Evolutionary conservation across 1,140 invertebrate genomes (phyloP), one percentile per base, ranked within the genome.

Genomic region (Drosophila sechellia): DNA sequence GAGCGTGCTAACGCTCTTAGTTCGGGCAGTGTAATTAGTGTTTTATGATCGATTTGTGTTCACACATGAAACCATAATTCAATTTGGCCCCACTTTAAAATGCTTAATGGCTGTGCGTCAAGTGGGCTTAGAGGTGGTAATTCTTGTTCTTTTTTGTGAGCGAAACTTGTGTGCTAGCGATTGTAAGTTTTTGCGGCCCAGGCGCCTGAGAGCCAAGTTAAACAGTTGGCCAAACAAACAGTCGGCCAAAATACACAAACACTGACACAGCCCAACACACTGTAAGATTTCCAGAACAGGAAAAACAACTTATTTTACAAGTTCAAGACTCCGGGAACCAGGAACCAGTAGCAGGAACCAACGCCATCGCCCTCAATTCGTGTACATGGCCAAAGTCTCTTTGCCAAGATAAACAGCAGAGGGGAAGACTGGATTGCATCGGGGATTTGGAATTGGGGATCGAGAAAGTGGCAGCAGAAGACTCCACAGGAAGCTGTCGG

Each of bases 1-100:
- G 45, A 71, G 60, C 65, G 84, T 87, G 83, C 61, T 72, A 79
- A 79, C 79, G 69, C 60, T 54, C 63, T 85, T 65, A 80, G 63
- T 73, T 77, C 25, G 57, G 68, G 49, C 56, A 63, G 76, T 71
- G 60, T 87, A 87, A 87, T 87, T 89, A 89, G 77, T 89, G 81
- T 83, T 87, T 87, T 89, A 87, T 87, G 84, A 87, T 87, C 84
- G 84, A 87, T 87, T 87, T 89, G 84, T 77, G 79, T 52, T 61
- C 79, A 65, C 79, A 87, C 79, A 83, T 69, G 79, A 79, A 75
- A 66, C 57, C 61, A 83, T 86, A 86, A 87, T 89, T 87, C 78
- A 84, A 87, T 87, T 87, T 79, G 72, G 68, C 64, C 50, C 78
- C 65, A 69, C 73, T 77, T 68, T 75, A 75, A 75, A 75, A 65